These are phyloP conservation scores for Eurytoma adleriae DNA, from an alignment of 2,888 invertebrate species.

Conservation along the genomic window DNA sequence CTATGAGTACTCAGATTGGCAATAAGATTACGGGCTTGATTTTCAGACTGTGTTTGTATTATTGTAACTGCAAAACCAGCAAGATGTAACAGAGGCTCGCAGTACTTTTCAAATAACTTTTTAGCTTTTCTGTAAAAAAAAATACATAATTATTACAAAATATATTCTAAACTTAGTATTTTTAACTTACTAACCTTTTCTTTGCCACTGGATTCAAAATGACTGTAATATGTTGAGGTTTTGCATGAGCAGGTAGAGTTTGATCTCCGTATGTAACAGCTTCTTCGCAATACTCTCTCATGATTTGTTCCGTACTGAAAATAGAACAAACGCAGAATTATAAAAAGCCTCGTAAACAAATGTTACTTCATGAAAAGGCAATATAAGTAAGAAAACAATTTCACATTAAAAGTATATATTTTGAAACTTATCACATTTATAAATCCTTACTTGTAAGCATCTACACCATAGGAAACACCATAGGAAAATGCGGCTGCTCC, in stretches of 20 bases:
- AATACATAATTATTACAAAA: conserved; percentile 13
- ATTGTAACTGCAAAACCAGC: conserved; percentile 89
- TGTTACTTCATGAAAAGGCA: conserved; percentile 31
- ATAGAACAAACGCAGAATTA: background rate
- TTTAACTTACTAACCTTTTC: conserved; percentile 78
- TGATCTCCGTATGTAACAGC: conserved; percentile 85
- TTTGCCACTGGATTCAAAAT: conserved; percentile 95
- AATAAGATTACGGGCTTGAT: conserved; percentile 90
- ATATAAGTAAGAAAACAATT: conserved; percentile 4
- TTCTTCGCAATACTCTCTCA: conserved; percentile 88
- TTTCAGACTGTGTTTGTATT: conserved; percentile 90
- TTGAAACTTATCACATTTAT: background rate
- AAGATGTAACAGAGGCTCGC: conserved; percentile 93
- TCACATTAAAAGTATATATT: conserved; percentile 1
- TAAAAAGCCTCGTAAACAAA: no score
- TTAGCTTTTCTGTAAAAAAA: conserved; percentile 77
- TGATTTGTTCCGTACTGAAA: conserved; percentile 84
- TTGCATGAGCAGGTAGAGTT: conserved; percentile 78
- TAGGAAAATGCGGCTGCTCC: conserved; percentile 83
- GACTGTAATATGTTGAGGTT: conserved; percentile 88
- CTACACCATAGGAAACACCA: conserved; percentile 83
- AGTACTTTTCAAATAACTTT: conserved; percentile 89
- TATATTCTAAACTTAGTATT: background rate
- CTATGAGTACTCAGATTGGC: conserved; percentile 85
- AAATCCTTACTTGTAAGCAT: conserved; percentile 84